Conservation (phyloP, 1,140 invertebrate species). For the Aphidius gifuensis region DNA sequence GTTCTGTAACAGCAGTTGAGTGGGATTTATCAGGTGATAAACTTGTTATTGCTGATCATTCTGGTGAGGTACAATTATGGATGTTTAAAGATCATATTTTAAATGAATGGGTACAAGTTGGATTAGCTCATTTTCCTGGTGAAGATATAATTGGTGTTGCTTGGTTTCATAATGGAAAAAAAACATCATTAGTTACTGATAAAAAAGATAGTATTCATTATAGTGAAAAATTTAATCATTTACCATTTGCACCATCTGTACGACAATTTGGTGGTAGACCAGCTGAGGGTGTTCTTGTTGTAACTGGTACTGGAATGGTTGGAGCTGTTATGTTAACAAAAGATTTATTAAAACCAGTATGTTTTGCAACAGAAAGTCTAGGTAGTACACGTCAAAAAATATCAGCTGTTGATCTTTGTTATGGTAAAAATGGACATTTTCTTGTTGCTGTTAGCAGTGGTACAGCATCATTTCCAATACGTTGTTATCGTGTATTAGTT, state of each 20-base stretch:
- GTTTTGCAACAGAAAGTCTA: constrained; percentile 65
- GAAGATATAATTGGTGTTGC: constrained; percentile 77
- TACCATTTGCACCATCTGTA: constrained; percentile 75
- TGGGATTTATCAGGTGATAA: constrained; percentile 82
- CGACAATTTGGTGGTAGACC: constrained; percentile 82
- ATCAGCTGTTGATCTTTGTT: constrained; percentile 71
- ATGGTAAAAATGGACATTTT: constrained; percentile 77
- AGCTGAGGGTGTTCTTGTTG: constrained; percentile 74
- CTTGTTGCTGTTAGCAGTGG: constrained; percentile 73
- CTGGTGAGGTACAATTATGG: constrained; percentile 75
- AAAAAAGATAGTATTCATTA: constrained; percentile 80
- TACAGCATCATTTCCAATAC: constrained; percentile 66
- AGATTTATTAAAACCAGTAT: constrained; percentile 49
- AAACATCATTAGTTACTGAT: constrained; percentile 62
- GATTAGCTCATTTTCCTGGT: constrained; percentile 58
- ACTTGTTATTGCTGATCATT: constrained; percentile 71
- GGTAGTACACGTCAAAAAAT: constrained; percentile 71
- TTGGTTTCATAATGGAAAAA: constrained; percentile 84
- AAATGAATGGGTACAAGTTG: constrained; percentile 72
- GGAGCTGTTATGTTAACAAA: constrained; percentile 65
- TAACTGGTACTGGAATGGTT: constrained; percentile 74
- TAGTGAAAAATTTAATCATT: constrained; percentile 79
- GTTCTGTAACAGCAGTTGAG: constrained; percentile 72
- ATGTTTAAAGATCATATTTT: constrained; percentile 74
- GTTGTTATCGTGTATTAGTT: constrained; percentile 70